phyloP scores from a whole-genome alignment of 2,797 vertebrate species.

The Rhinoraja longicauda region DNA sequence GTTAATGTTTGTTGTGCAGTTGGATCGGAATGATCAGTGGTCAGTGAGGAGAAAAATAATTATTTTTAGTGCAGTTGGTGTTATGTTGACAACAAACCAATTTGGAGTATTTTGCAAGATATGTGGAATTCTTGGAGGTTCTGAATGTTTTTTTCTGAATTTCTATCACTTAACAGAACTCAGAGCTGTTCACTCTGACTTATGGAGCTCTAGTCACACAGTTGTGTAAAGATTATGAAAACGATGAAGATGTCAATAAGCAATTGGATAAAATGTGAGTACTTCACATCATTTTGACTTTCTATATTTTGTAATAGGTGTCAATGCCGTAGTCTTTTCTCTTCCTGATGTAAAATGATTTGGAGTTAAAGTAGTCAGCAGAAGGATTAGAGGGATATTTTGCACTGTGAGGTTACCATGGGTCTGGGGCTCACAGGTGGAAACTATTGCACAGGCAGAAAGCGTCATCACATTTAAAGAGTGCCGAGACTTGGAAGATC shows the following conservation, averaged over 20 bases:
- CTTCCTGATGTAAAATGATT: not conserved
- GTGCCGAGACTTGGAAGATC: too few relatives aligned
- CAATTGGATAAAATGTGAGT: conserved; percentile 98
- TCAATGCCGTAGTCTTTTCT: not conserved
- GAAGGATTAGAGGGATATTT: too few relatives aligned
- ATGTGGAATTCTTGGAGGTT: not conserved
- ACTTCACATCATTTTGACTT: not conserved
- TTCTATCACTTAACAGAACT: conserved; percentile 68
- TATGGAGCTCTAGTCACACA: conserved; percentile 95
- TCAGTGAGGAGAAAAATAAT: not conserved
- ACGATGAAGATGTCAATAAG: conserved; percentile 96
- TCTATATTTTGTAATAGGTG: not conserved
- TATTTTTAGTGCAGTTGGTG: not conserved
- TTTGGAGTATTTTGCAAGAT: not conserved
- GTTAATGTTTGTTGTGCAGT: not conserved
- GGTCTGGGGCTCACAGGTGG: too few relatives aligned
- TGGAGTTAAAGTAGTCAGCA: too few relatives aligned
- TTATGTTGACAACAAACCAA: not conserved
- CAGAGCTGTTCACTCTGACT: conserved; percentile 92
- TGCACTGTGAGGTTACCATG: too few relatives aligned
- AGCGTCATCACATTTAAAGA: too few relatives aligned
- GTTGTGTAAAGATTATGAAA: conserved; percentile 98
- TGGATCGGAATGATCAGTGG: not conserved
- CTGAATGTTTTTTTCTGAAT: conserved; percentile 42
- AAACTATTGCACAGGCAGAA: too few relatives aligned